Base-by-base conservation (phyloP, 2,113 vertebrate species). In the Ascaphus truei region DNA sequence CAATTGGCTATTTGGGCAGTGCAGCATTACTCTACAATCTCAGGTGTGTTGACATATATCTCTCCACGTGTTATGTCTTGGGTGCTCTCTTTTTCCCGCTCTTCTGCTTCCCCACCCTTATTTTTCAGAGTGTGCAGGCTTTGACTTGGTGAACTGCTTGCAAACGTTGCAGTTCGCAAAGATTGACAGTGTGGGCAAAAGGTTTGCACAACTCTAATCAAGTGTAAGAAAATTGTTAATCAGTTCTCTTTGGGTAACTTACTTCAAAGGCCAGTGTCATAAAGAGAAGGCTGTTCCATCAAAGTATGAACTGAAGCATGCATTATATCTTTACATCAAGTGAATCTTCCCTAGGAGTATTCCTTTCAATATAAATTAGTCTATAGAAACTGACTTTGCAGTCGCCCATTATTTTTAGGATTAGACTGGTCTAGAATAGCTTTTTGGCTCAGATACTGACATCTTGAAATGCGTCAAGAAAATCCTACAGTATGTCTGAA, bases 301-400 rank as follows among this genome's bases (percentile, higher is more conserved):
- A 23, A 65, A 41, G 50, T 12, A 12, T 53, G 47, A 41, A 53
- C 62, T 65, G 30, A 53, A 53, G 37, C 50, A 39, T 65, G 41
- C 50, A 55, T 65, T 34, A 20, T 41, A 20, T 65, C 33, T 53
- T 65, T 65, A 65, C 37, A 65, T 33, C 62, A 29, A 65, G 62
- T 41, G 6, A 53, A 55, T 25, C 34, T 41, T 53, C 41, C 48
- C 41, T 26, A 55, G 27, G 62, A 27, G 22, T 65, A 41, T 53
- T 41, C 27, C 34, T 65, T 65, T 65, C 29, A 37, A 39, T 65
- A 52, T 65, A 22, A 53, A 65, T 65, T 25, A 65, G 9, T 37
- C 45, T 64, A 7, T 64, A 39, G 34, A 51, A 65, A 18, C 48
- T 29, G 18, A 18, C 43, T 63, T 51, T 51, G n/a, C 23, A 15